Percentiles rank a stretch among this genome's conserved stretches.
These are phyloP conservation scores for Sebastes vulpes DNA, from an alignment of 2,797 vertebrate genomes.

Conservation along the genomic window DNA sequence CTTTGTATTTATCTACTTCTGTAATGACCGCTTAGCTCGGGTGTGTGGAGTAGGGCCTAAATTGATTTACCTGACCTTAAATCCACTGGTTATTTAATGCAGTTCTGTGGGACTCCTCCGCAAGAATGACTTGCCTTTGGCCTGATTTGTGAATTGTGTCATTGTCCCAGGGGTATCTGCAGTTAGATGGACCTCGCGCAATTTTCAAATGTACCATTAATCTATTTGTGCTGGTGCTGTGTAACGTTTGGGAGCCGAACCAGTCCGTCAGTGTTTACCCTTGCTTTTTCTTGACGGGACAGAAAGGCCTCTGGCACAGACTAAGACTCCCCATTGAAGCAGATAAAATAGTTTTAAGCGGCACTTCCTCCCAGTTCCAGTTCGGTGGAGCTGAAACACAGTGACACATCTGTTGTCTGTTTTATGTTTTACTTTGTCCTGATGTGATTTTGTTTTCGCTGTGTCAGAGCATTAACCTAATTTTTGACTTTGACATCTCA, in stretches of 20 bases:
- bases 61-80: slow-evolving; percentile 57
- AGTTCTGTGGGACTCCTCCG: slow-evolving; percentile 18
- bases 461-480: slow-evolving; percentile 22
- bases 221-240: slow-evolving; percentile 14
- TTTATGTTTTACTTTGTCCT: slow-evolving; percentile 1
- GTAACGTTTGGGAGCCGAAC: slow-evolving; percentile 18
- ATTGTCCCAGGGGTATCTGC: slow-evolving; percentile 22
- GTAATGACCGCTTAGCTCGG: slow-evolving; percentile 5
- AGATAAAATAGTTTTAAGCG: slow-evolving; percentile 25
- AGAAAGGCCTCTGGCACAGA: slow-evolving; percentile 14
- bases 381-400: not conserved
- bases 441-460: slow-evolving; percentile 17
- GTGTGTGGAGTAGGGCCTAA: slow-evolving; percentile 22
- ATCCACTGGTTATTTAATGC: slow-evolving; percentile 42
- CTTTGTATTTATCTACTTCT: slow-evolving; percentile 40
- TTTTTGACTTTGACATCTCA: slow-evolving; percentile 10
- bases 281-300: slow-evolving; percentile 18
- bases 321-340: slow-evolving; percentile 15
- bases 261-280: slow-evolving; percentile 28
- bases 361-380: not conserved
- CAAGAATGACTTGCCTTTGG: slow-evolving; percentile 43
- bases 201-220: slow-evolving; percentile 46
- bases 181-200: slow-evolving; percentile 2
- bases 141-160: slow-evolving; percentile 48
- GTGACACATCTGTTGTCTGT: slow-evolving; percentile 7